Conservation (phyloP, 2,888 invertebrate genomes). For the Heliconius ismenius region DNA sequence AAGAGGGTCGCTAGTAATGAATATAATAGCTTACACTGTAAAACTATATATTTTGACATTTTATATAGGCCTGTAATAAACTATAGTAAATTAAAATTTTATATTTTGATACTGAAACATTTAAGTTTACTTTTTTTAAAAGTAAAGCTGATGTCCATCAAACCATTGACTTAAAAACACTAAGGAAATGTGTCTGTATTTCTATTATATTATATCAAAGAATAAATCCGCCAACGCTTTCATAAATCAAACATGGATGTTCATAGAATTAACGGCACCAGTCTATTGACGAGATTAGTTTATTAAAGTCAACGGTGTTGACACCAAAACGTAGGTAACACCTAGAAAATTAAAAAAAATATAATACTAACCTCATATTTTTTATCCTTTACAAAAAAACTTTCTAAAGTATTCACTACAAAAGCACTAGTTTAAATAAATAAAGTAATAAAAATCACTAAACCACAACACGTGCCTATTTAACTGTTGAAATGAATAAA, state of each 20-base stretch:
- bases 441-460: conserved; percentile 21
- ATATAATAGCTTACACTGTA: background rate
- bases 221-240: conserved; percentile 35
- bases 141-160: background rate
- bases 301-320: conserved; percentile 27
- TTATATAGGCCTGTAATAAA: background rate
- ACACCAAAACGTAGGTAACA: conserved; percentile 7
- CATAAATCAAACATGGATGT: conserved; percentile 50
- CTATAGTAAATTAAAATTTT: background rate
- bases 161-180: background rate
- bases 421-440: conserved; percentile 5
- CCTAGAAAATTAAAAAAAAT: background rate
- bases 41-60: background rate
- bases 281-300: conserved; percentile 38
- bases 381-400: conserved; percentile 36
- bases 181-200: background rate
- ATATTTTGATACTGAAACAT: background rate
- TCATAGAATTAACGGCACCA: conserved; percentile 56
- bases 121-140: background rate
- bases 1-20: too few relatives aligned
- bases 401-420: conserved; percentile 20
- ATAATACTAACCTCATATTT: conserved; percentile 45
- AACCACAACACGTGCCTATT: conserved; percentile 28
- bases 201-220: conserved; percentile 35
- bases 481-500: conserved; percentile 36